Base-by-base conservation (phyloP, 2,113 vertebrate species). In the Solea senegalensis region DNA sequence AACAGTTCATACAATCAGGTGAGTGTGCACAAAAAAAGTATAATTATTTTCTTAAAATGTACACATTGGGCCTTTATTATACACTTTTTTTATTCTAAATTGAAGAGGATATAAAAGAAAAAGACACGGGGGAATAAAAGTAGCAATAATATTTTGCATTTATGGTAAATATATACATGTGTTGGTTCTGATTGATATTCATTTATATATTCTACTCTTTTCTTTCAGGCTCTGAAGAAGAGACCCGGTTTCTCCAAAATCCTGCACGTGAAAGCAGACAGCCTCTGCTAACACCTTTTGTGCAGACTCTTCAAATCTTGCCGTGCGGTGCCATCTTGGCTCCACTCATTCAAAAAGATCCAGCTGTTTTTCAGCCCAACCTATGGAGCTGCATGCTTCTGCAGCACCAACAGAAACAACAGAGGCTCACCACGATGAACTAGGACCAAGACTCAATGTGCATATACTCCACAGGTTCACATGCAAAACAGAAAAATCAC, bases 211-310 rank as follows among this genome's bases (percentile, higher is more conserved):
- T 13, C 6, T 6, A 46, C 16, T 9, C 41, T 69, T 72, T 73
- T 65, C 28, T 87, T 72, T 54, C 84, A 99, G 98, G 98, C 97
- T 69, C 91, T 99, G 80, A 96, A 96, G 84, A 97, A 98, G 65
- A 95, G 98, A 81, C 98, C 98, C 0, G 98, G 98, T 70, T 99
- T 99, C 92, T 98, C 98, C 80, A 99, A 99, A 94, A 98, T 99
- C 46, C 93, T 99, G 86, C 98, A 99, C 40, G 94, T 99, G 86
- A 99, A 99, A 88, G 97, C 97, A 65, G 98, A 99, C 79, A 94
- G 94, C 55, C 86, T 96, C 88, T 99, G 97, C 94, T 99, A 98
- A 95, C 94, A 88, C 88, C 88, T 51, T 74, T 69, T 34, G 53
- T 72, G 73, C 72, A 45, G 55, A 71, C 59, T 48, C 62, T 65